Conservation (phyloP, 92 coral and sea anemone genomes). For the Bergia sp. region DNA sequence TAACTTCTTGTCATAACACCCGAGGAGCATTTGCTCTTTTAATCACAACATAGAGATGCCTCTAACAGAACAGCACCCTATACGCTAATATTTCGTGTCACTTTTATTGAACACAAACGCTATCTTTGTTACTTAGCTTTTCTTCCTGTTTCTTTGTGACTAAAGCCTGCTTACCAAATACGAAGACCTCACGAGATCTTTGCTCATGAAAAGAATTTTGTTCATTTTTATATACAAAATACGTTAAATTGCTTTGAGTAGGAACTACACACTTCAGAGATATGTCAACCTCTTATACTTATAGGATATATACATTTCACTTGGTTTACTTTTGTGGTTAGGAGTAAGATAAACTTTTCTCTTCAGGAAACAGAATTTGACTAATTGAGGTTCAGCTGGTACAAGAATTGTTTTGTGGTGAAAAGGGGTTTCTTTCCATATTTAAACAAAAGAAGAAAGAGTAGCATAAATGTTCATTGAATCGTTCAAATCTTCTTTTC, state of each 20-base stretch:
- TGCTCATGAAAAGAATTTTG: slow-evolving; percentile 19
- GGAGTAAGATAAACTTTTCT: slow-evolving; percentile 32
- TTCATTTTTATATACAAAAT: slow-evolving; percentile 19
- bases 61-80: background rate
- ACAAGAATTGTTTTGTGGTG: slow-evolving; percentile 41
- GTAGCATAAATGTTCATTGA: slow-evolving; percentile 11
- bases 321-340: slow-evolving; percentile 49
- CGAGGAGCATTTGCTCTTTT: slow-evolving; percentile 34
- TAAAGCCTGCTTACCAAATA: background rate
- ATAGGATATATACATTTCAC: slow-evolving; percentile 38
- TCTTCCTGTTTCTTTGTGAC: slow-evolving; percentile 12
- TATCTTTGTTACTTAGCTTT: background rate
- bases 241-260: slow-evolving; percentile 22
- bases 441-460: slow-evolving; percentile 38
- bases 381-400: slow-evolving; percentile 48
- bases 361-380: slow-evolving; percentile 40
- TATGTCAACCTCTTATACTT: slow-evolving; percentile 12
- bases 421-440: slow-evolving; percentile 29
- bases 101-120: slow-evolving; percentile 15
- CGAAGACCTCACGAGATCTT: slow-evolving; percentile 19
- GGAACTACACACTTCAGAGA: slow-evolving; percentile 7
- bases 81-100: slow-evolving; percentile 7
- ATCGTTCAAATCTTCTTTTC: slow-evolving; percentile 5
- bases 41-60: slow-evolving; percentile 39
- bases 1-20: slow-evolving; percentile 64